Percentiles rank a stretch among this genome's conserved stretches.
These are phyloP conservation scores for Varecia variegata DNA, from an alignment of 2,797 vertebrate species.

Conservation along the genomic window DNA sequence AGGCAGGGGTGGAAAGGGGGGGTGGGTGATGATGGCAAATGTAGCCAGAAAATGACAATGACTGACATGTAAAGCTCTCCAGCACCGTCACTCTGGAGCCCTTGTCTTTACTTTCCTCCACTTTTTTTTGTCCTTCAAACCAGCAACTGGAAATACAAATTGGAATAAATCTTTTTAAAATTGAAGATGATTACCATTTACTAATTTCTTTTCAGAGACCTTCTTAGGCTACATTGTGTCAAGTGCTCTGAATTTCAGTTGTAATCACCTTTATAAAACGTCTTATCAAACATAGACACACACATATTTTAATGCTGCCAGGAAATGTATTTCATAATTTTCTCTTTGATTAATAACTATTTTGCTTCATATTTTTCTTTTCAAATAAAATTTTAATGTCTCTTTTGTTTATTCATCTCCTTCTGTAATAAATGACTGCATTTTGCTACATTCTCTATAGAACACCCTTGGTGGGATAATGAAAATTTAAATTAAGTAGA, in stretches of 20 bases:
- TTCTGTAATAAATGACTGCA: slow-evolving; percentile 47
- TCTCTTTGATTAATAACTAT: slow-evolving; percentile 64
- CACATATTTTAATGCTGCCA: not conserved
- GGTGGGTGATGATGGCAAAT: not conserved
- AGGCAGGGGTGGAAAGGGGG: too few relatives aligned
- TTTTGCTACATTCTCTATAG: slow-evolving; percentile 48
- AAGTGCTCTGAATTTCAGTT: not conserved
- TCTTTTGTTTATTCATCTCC: slow-evolving; percentile 61
- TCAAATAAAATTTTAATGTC: slow-evolving; percentile 62
- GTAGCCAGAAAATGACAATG: not conserved
- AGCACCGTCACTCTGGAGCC: not conserved
- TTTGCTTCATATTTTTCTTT: slow-evolving; percentile 21
- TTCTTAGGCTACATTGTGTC: not conserved
- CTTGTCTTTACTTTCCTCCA: not conserved
- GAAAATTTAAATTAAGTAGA: slow-evolving; percentile 65
- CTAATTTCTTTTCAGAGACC: not conserved
- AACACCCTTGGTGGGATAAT: slow-evolving; percentile 13
- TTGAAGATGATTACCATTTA: not conserved
- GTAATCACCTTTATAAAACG: not conserved
- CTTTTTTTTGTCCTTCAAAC: not conserved
- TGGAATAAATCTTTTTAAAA: not conserved
- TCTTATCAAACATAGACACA: not conserved
- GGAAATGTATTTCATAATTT: slow-evolving; percentile 17
- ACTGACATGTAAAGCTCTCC: not conserved
- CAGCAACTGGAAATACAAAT: not conserved